Evolutionary conservation across 2,113 vertebrate species (phyloP).

Genomic region (Hemicordylus capensis): DNA sequence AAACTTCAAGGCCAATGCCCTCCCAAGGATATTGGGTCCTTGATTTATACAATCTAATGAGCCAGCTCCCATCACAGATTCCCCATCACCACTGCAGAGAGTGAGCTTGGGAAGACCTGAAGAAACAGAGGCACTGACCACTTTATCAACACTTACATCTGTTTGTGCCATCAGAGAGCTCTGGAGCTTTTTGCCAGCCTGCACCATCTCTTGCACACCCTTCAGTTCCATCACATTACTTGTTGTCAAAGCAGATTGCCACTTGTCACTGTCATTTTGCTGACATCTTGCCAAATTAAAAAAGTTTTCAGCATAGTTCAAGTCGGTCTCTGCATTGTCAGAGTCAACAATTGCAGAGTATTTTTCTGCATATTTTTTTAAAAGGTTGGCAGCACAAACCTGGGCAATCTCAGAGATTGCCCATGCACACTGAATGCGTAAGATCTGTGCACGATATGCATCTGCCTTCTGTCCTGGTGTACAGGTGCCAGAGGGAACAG

Average conservation of each 20-base stretch:
- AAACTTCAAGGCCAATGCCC: slow-evolving; percentile 6
- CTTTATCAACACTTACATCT: slow-evolving; percentile 74
- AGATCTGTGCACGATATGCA: slow-evolving; percentile 88
- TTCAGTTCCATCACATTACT: slow-evolving; percentile 82
- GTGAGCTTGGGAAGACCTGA: slow-evolving; percentile 46
- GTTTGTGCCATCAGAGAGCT: slow-evolving; percentile 67
- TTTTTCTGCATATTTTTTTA: slow-evolving; percentile 85
- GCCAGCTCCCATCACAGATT: slow-evolving; percentile 24
- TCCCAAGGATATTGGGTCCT: slow-evolving; percentile 13
- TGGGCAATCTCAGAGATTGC: slow-evolving; percentile 87
- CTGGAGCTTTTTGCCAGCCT: slow-evolving; percentile 55
- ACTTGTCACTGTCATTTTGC: slow-evolving; percentile 88
- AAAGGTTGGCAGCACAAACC: slow-evolving; percentile 82
- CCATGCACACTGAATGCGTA: slow-evolving; percentile 92
- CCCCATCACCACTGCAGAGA: slow-evolving; percentile 11
- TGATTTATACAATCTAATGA: slow-evolving; percentile 34
- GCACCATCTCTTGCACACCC: slow-evolving; percentile 82
- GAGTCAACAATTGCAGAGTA: slow-evolving; percentile 91
- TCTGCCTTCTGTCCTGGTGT: slow-evolving; percentile 89
- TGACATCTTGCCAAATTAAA: slow-evolving; percentile 87
- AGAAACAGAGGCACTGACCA: slow-evolving; percentile 48
- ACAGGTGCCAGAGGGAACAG: slow-evolving; percentile 84
- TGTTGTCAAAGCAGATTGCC: slow-evolving; percentile 87
- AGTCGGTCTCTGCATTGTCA: slow-evolving; percentile 81
- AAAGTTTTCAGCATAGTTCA: slow-evolving; percentile 90